Evolutionary conservation across 2,888 invertebrate species (phyloP), one percentile per base, ranked within the genome.

Genomic region (Micoletzkya japonica): DNA sequence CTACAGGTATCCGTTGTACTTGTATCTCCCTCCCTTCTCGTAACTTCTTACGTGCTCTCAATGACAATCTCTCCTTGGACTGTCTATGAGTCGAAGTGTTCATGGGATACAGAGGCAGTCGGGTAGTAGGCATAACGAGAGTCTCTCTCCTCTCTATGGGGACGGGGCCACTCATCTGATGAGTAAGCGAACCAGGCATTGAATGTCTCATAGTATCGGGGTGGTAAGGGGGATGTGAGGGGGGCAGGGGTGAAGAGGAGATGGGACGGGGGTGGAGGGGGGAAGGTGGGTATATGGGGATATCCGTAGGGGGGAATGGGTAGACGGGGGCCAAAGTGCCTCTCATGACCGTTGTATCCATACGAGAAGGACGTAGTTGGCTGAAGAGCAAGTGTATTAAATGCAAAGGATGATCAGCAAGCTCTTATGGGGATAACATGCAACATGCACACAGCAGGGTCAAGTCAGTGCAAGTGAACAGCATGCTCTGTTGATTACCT

Each of bases 171-270:
- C 6, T 77, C 76, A 14, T 75, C 77, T 30, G 77, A 75, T 34
- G 74, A 72, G 75, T 77, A 77, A 49, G 80, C 79, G 76, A 81
- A 81, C 80, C 81, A 81, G 17, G 79, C 77, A 74, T 81, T 81
- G 81, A 81, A 81, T 72, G 78, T 76, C 73, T 76, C 72, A 70
- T 81, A 78, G 74, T 81, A 81, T 75, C 76, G 75, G 74, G 73
- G 72, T 75, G 74, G 59, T 75, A 69, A 60, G 74, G 74, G 63
- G 66, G 73, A 72, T 70, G 69, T 60, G 74, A 72, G 64, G 69
- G 72, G 71, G 71, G 70, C 59, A 69, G 73, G 72, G 72, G 70
- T 61, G 70, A 61, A 44, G 44, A 44, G 36, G 54, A 37, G 28
- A 37, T 66, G 64, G 52, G 30, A 20, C n/a, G 28, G 26, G 52